Base-by-base conservation (phyloP, 2,113 vertebrate species). In the Ictalurus furcatus region DNA sequence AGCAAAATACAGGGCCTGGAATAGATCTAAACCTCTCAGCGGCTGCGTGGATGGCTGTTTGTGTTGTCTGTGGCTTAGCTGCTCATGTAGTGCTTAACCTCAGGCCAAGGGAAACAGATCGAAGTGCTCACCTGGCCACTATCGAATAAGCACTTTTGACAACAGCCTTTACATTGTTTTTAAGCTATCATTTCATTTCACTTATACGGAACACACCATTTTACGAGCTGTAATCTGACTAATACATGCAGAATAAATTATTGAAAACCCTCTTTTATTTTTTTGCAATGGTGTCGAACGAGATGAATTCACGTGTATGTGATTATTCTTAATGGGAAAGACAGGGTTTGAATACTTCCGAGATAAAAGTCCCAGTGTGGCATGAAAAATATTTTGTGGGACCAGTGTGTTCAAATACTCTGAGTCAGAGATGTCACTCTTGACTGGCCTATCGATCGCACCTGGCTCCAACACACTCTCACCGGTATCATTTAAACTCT, bases 401-500 rank as follows among this genome's bases (percentile, higher is more conserved):
- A 80, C 78, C 71, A 30, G 83, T 28, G 30, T 80, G 80, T 87
- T 78, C 44, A 85, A 84, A 80, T 58, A 79, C 69, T 88, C 40
- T 58, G 52, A 90, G 89, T 87, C 65, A 69, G 71, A 78, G 88
- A 84, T 87, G 92, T 91, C 88, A 80, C 87, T 91, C 90, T 93
- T 91, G 85, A 90, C 90, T 92, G 93, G 88, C 87, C 80, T 90
- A 95, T 95, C 71, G 93, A 94, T 95, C 91, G 61, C 88, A 94
- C 94, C 93, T 94, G 93, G 90, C 93, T 92, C 91, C 78, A 91
- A 87, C 92, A 92, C 91, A 94, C 92, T 93, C 93, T 93, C 92
- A 79, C 86, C 90, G 91, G 87, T 94, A 94, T 95, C 94, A 94
- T 94, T 95, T 93, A 95, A 92, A 92, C 92, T 91, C 89, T 94